These are phyloP conservation scores for Rotaria sp. DNA, from an alignment of 2,888 invertebrate genomes.

Conservation along the genomic window DNA sequence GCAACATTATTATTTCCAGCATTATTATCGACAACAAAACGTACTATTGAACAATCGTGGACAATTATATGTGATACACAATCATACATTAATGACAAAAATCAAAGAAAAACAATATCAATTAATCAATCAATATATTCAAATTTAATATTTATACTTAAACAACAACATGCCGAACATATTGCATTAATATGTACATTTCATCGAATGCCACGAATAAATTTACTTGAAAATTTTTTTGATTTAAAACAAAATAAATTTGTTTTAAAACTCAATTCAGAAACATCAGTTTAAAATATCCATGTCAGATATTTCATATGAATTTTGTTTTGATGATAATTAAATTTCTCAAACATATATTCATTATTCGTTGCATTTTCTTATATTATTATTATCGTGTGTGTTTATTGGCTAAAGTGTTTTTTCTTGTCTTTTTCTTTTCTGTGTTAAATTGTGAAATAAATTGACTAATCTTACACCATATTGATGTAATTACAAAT, in stretches of 20 bases:
- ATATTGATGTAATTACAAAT: background rate
- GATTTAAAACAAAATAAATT: slow-evolving; percentile 92
- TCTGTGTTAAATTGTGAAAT: background rate
- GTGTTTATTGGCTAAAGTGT: background rate
- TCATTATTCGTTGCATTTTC: background rate
- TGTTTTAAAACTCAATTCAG: slow-evolving; percentile 82
- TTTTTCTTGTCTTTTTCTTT: background rate
- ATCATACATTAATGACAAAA: slow-evolving; percentile 74
- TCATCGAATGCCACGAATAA: slow-evolving; percentile 80
- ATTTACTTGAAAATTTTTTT: slow-evolving; percentile 85
- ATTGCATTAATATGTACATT: slow-evolving; percentile 81
- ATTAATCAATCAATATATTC: background rate
- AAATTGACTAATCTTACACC: background rate
- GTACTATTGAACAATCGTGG: slow-evolving; percentile 70
- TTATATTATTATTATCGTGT: background rate
- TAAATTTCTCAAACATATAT: background rate
- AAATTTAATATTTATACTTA: slow-evolving; percentile 76
- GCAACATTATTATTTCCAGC: background rate
- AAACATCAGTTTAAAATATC: slow-evolving; percentile 75
- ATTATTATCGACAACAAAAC: background rate
- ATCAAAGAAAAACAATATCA: slow-evolving; percentile 54
- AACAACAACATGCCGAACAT: slow-evolving; percentile 58
- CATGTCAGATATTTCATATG: background rate
- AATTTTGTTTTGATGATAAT: background rate
- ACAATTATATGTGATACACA: slow-evolving; percentile 84